Evolutionary conservation across 2,797 vertebrate genomes (phyloP), one percentile per base, ranked within the genome.

Genomic region (Phataginus tetradactyla): DNA sequence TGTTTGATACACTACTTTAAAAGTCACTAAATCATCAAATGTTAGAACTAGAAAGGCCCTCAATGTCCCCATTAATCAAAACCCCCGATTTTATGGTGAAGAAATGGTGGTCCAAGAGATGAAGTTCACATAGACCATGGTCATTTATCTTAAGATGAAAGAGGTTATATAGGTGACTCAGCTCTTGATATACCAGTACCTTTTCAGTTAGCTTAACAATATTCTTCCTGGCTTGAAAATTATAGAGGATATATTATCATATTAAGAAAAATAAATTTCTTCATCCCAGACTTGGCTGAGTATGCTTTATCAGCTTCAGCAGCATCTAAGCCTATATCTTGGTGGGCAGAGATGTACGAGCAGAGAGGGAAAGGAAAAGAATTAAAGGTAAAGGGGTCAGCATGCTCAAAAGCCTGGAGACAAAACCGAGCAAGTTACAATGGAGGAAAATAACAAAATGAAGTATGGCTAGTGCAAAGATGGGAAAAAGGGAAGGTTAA

Each of bases 201-300:
- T 91, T 97, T 96, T 79, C 39, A 90, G 49, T 71, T 86, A 77
- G 5, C 87, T 94, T 79, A 39, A 78, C n/a, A 95, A 63, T 80
- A 80, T 59, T 91, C 7, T 89, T 74, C 7, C 61, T 66, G 12
- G 23, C 3, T 39, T 64, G 4, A 80, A 93, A 71, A 42, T 86
- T 87, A 17, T 63, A 66, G 21, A 95, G n/a, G 32, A 74, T n/a
- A 83, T 1, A 29, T 8, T 90, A 15, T 27, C 13, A 6, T 61
- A 27, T 42, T 59, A 94, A 96, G 17, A 49, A 75, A 92, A 89
- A 84, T 42, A 32, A 63, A 1, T 79, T 68, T 18, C 12, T 71
- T 89, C 49, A 74, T 29, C 34, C 21, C 23, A 74, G 15, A 55
- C 15, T 49, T 86, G 20, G 13, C 12, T 83, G 45, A 55, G 34